phyloP scores from a whole-genome alignment of 23 tunicate species.

The Oikopleura dioica region DNA sequence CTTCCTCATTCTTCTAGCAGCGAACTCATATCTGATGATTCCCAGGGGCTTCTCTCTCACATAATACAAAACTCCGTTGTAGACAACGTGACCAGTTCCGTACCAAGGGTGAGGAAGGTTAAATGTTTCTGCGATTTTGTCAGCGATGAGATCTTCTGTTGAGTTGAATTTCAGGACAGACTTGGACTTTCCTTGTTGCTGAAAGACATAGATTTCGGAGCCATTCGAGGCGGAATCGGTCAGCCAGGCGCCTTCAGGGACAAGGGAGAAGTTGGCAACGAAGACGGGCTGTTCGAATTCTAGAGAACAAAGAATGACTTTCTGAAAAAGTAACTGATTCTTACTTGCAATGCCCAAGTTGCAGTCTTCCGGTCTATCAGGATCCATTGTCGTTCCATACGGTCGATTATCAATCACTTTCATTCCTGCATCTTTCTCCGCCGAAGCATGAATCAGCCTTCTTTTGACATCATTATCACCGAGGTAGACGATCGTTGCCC shows the following conservation, averaged over 20 bases:
- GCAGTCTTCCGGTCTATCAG: not conserved
- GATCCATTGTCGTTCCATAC: not conserved
- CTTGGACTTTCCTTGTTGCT: not conserved
- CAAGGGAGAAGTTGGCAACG: constrained; percentile 1
- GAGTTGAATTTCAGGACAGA: constrained; percentile 10
- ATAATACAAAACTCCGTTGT: not conserved
- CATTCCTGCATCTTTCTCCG: not conserved
- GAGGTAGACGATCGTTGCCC: not conserved
- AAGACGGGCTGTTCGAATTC: too few species aligned
- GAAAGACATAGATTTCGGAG: not conserved
- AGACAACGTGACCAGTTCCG: not conserved
- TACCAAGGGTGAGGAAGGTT: not conserved
- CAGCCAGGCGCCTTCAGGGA: not conserved
- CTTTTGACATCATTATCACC: not conserved
- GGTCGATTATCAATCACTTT: constrained; percentile 5
- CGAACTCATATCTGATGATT: not conserved
- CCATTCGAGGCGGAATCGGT: not conserved
- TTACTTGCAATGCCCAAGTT: not conserved
- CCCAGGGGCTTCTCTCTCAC: not conserved
- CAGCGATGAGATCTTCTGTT: not conserved
- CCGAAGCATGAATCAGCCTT: not conserved
- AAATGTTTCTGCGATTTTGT: not conserved
- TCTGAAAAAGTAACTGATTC: too few species aligned
- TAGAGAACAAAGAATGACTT: too few species aligned
- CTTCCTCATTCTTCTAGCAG: not conserved